Conservation (phyloP, 2,888 invertebrate species). For the Drosophila borborema region DNA sequence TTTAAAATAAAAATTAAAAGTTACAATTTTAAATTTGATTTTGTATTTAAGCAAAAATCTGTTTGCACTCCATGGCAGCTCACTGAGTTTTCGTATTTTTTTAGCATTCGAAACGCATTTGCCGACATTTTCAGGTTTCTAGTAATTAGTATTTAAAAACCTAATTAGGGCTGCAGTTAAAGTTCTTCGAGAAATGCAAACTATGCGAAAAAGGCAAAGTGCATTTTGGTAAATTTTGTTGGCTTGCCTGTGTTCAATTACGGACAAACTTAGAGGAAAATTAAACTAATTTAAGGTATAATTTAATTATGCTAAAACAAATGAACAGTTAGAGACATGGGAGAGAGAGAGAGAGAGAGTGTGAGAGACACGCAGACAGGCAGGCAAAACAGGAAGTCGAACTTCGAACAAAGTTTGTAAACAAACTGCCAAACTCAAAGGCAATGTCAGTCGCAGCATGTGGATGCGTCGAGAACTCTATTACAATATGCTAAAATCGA, state of each 20-base stretch:
- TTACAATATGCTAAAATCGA: conserved; percentile 38
- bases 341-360: conserved; percentile 13
- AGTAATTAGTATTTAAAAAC: conserved; percentile 1
- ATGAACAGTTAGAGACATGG: conserved; percentile 37
- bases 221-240: conserved; percentile 21
- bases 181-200: conserved; percentile 4
- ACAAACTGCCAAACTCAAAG: conserved; percentile 36
- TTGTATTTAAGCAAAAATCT: background rate
- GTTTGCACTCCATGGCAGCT: accelerated
- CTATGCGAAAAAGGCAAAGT: conserved; percentile 9
- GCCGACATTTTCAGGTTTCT: background rate
- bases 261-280: conserved; percentile 25
- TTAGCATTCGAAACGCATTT: background rate
- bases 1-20: too few relatives aligned
- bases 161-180: background rate
- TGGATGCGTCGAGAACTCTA: conserved; percentile 26
- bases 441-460: conserved; percentile 40
- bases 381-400: conserved; percentile 28
- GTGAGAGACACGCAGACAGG: background rate
- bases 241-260: conserved; percentile 39
- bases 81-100: background rate
- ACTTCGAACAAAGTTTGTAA: conserved; percentile 52
- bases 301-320: conserved; percentile 63
- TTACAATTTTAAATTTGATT: background rate
- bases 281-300: conserved; percentile 47